These are phyloP conservation scores for Apostichopus parvimensis DNA, from an alignment of 35 echinoderm and acorn worm species.

Conservation along the genomic window DNA sequence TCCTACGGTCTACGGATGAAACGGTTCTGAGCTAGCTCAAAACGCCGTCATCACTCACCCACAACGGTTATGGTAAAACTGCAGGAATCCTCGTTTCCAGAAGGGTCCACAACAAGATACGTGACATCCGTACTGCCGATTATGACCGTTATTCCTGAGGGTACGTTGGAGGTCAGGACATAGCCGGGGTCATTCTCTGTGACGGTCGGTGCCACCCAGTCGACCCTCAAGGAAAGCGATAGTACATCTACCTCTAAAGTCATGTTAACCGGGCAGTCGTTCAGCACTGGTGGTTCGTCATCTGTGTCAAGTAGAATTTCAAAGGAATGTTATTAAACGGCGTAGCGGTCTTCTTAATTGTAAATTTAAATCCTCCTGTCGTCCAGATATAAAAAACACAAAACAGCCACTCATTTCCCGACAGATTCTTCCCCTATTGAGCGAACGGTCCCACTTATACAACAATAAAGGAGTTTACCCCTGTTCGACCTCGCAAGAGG, in stretches of 20 bases:
- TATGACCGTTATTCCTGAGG: background rate
- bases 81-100: background rate
- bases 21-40: background rate
- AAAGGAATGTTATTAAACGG: too few species aligned
- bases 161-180: background rate
- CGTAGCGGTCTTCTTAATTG: too few species aligned
- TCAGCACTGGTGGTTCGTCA: background rate
- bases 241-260: background rate
- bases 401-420: too few species aligned
- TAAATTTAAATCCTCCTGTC: too few species aligned
- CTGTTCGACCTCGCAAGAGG: too few species aligned
- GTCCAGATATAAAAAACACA: too few species aligned
- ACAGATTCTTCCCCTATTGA: too few species aligned
- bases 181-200: conserved; percentile 51
- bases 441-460: too few species aligned
- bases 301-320: background rate
- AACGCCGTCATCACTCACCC: background rate
- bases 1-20: too few species aligned
- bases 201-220: conserved; percentile 30
- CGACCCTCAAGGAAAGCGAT: background rate
- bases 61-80: background rate
- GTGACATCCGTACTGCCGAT: conserved; percentile 50
- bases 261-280: background rate
- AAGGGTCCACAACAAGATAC: conserved; percentile 19
- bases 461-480: too few species aligned